A percentile compares a stretch with the other conserved stretches of the same genome.
Evolutionary conservation across 2,797 vertebrate genomes (phyloP).

Genomic region (Galagoides demidoff): DNA sequence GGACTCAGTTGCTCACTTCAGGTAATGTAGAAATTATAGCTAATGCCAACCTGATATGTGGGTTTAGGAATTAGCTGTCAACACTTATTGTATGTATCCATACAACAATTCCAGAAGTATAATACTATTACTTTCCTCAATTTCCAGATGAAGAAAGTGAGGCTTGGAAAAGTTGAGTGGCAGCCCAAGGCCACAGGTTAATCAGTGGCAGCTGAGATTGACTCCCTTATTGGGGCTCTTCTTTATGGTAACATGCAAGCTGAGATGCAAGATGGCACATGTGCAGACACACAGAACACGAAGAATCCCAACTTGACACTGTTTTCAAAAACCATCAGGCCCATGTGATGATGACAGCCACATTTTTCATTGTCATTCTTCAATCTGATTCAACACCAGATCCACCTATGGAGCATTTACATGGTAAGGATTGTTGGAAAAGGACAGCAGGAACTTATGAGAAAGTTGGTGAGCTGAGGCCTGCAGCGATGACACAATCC

Average conservation of each 20-base stretch:
- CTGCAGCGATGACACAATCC: neutral
- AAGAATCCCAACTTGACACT: too few relatives aligned
- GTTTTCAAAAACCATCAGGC: neutral
- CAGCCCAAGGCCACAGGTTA: neutral
- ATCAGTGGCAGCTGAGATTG: neutral
- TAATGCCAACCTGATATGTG: neutral
- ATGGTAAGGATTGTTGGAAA: neutral
- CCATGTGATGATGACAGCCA: neutral
- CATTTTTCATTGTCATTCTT: neutral
- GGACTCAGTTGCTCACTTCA: neutral
- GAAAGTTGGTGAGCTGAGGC: neutral
- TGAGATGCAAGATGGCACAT: rapidly evolving
- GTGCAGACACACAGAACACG: rapidly evolving
- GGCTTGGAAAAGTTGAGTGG: neutral
- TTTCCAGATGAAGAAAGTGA: neutral
- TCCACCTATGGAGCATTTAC: neutral
- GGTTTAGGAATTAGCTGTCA: neutral
- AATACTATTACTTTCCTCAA: neutral
- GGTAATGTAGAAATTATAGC: neutral
- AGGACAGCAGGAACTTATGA: too few relatives aligned
- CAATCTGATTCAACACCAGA: neutral
- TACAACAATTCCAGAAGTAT: neutral
- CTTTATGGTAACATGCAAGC: neutral
- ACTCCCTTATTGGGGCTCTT: rapidly evolving
- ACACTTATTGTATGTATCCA: neutral